Evolutionary conservation across 2,888 invertebrate species (phyloP), one percentile per base, ranked within the genome.

Genomic region (Dryococelus australis): DNA sequence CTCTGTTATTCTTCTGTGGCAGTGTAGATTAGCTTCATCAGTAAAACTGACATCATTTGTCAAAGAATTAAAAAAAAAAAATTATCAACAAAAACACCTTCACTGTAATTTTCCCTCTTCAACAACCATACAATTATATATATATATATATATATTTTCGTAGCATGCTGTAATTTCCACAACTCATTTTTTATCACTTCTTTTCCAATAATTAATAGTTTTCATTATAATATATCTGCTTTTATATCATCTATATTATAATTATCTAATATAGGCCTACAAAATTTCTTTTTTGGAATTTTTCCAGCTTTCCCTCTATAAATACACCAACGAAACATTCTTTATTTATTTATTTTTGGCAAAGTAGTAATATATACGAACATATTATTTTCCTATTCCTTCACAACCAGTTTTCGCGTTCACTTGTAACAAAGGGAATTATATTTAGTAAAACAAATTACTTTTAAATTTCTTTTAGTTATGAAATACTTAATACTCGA

Each of bases 181-280:
- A 53, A 84, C 43, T 87, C 43, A n/a, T 87, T 78, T 80, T 51
- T 80, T 51, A 28, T 87, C 83, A 83, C 43, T 26, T 51, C 43
- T 43, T 79, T 87, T 79, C 85, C 87, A 84, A 65, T 85, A 84
- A 28, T 85, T 43, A 84, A 85, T 47, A 85, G 78, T 85, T 27
- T 87, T 65, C 43, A 47, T 84, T 85, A 79, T 79, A 79, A 83
- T 83, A 83, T 83, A 83, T 83, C 43, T 83, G 28, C 83, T 85
- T 65, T 79, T 87, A 85, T 85, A 85, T 87, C 43, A 84, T 87
- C 86, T 88, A 87, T 88, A 88, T 88, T 87, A 87, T 87, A 88
- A 86, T 87, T 86, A 87, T 87, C 87, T 87, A 88, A 88, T 87
- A 88, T 88, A 88, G 88, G 88, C 87, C 88, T 88, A 88, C 87